phyloP scores from a whole-genome alignment of 92 coral and sea anemone species.

The Porites divaricata region DNA sequence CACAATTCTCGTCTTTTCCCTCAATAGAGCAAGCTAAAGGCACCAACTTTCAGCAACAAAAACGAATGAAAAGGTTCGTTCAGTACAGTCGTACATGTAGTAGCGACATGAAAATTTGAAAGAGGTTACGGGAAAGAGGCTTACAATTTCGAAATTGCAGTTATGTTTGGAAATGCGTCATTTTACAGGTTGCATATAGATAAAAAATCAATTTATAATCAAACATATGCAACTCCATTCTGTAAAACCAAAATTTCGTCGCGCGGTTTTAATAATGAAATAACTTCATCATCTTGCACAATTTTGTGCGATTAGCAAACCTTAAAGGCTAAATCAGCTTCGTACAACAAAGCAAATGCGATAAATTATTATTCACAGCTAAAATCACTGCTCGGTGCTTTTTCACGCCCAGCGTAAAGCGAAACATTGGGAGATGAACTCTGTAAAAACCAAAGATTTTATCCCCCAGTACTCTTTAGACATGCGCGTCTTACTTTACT shows the following conservation, averaged over 20 bases:
- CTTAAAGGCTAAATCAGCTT: constrained; percentile 12
- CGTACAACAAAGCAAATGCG: constrained; percentile 25
- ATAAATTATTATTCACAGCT: constrained; percentile 40
- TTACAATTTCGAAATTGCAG: background rate
- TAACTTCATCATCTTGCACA: background rate
- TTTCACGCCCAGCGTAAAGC: constrained; percentile 39
- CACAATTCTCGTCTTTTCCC: background rate
- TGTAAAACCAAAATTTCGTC: constrained; percentile 35
- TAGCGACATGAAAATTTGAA: background rate
- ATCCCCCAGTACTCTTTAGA: background rate
- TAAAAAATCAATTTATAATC: constrained; percentile 10
- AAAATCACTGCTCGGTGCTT: constrained; percentile 24
- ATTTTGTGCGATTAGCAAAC: constrained; percentile 3
- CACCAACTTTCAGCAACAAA: background rate
- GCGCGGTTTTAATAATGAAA: background rate
- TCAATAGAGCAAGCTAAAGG: background rate
- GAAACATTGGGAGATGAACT: background rate
- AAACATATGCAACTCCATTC: background rate
- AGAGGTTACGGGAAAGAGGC: background rate
- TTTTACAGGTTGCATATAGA: constrained; percentile 20
- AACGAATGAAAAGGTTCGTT: background rate
- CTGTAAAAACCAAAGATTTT: constrained; percentile 20
- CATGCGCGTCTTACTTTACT: constrained; percentile 11
- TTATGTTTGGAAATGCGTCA: constrained; percentile 41
- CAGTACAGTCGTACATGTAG: background rate